Conservation (phyloP, 2,113 vertebrate genomes). For the Etia nguti region DNA sequence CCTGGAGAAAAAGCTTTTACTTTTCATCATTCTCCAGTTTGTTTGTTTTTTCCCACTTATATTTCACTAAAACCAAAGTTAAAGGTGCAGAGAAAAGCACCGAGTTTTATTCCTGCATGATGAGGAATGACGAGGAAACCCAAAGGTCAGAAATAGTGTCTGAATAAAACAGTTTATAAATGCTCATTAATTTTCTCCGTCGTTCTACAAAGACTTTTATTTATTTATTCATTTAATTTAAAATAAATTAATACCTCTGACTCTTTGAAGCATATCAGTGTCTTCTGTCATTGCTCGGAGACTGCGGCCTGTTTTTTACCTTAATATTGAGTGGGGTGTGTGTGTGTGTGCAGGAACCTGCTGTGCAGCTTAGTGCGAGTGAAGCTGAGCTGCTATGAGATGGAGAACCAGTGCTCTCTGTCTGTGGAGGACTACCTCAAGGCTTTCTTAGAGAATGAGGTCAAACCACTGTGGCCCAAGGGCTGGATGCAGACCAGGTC, state of each 20-base stretch:
- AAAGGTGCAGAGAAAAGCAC: too few relatives aligned
- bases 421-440: constrained; percentile 99
- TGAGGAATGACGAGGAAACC: neutral
- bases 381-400: constrained; percentile 95
- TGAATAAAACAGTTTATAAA: neutral
- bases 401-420: constrained; percentile 91
- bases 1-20: neutral
- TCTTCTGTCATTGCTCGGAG: neutral
- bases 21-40: neutral
- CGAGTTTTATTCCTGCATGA: neutral
- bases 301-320: neutral
- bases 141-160: neutral
- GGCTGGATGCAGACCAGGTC: constrained; percentile 99
- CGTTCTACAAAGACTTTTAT: neutral
- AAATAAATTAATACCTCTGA: neutral
- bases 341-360: constrained; percentile 60
- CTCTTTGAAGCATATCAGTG: neutral
- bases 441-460: constrained; percentile 96
- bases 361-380: constrained; percentile 94
- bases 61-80: neutral
- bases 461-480: constrained; percentile 98
- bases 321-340: neutral
- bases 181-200: neutral
- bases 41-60: neutral
- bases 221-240: neutral